phyloP scores from a whole-genome alignment of 2,888 invertebrate genomes.

The Clanis bilineata region DNA sequence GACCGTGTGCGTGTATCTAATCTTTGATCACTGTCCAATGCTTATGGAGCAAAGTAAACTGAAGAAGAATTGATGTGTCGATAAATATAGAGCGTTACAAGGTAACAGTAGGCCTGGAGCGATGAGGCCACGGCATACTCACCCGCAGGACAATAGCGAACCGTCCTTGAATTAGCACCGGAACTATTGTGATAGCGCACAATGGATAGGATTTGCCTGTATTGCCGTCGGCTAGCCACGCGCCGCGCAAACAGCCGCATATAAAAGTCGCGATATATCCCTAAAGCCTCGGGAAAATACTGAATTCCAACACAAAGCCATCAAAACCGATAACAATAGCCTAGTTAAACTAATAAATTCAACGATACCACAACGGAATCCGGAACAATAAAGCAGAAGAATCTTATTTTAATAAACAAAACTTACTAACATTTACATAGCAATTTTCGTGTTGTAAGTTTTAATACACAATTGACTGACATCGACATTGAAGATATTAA shows the following conservation, averaged over 20 bases:
- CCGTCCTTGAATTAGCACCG: conserved; percentile 77
- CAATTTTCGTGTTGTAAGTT: background rate
- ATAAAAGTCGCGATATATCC: conserved; percentile 34
- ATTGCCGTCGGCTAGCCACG: conserved; percentile 53
- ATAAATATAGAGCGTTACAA: background rate
- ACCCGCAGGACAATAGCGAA: conserved; percentile 58
- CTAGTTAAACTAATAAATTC: background rate
- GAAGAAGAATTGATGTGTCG: background rate
- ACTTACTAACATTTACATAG: background rate
- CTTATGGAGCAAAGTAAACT: conserved; percentile 38
- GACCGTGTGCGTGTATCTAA: background rate
- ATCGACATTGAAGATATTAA: conserved; percentile 40
- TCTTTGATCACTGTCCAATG: background rate
- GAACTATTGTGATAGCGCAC: conserved; percentile 71
- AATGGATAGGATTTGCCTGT: conserved; percentile 72
- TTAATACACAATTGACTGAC: conserved; percentile 1
- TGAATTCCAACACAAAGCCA: background rate
- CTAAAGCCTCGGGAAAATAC: background rate
- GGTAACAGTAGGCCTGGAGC: background rate
- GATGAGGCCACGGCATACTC: conserved; percentile 32
- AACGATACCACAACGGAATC: background rate
- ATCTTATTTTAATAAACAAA: background rate
- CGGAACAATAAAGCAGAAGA: no score
- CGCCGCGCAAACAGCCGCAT: conserved; percentile 51
- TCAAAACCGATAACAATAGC: background rate